Percentiles rank a stretch among this genome's conserved stretches.
These are phyloP conservation scores for Mohoua ochrocephala DNA, from an alignment of 2,113 vertebrate species.

Conservation along the genomic window DNA sequence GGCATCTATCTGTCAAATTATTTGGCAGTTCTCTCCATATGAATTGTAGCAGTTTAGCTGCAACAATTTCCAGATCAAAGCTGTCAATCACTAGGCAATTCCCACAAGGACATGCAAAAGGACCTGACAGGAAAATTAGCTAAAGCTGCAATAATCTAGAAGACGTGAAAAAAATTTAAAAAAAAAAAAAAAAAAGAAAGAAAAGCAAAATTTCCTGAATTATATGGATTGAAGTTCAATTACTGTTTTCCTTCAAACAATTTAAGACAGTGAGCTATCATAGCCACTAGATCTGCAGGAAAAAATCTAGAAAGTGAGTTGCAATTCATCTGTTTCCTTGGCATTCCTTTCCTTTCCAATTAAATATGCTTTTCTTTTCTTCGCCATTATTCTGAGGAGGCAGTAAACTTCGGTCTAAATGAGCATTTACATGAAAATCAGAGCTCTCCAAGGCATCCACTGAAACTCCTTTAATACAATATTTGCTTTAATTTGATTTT, in stretches of 20 bases:
- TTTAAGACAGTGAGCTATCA: neutral
- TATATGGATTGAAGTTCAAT: neutral
- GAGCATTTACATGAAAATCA: slow-evolving; percentile 53
- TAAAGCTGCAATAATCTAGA: slow-evolving; percentile 9
- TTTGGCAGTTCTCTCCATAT: slow-evolving; percentile 39
- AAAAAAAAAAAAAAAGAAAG: neutral
- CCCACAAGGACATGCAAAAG: slow-evolving; percentile 46
- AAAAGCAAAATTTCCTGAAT: neutral
- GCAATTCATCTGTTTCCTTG: slow-evolving; percentile 39
- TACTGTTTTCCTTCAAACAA: neutral
- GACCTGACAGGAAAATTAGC: slow-evolving; percentile 33
- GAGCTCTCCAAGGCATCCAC: slow-evolving; percentile 47
- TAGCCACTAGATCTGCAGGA: neutral
- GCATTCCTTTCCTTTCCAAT: slow-evolving; percentile 22
- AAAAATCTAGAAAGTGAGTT: slow-evolving; percentile 26
- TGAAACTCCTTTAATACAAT: slow-evolving; percentile 42
- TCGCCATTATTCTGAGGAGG: slow-evolving; percentile 19
- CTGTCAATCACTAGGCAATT: slow-evolving; percentile 54
- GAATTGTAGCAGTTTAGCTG: slow-evolving; percentile 41
- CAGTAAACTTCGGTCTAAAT: slow-evolving; percentile 50
- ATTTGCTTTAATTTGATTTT: slow-evolving; percentile 56
- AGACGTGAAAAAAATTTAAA: neutral
- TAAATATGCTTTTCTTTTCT: slow-evolving; percentile 41
- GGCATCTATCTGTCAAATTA: slow-evolving; percentile 51
- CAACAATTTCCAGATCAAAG: slow-evolving; percentile 61